These are phyloP conservation scores for Gambusia holbrooki DNA, from an alignment of 2,113 vertebrate species.

Conservation along the genomic window DNA sequence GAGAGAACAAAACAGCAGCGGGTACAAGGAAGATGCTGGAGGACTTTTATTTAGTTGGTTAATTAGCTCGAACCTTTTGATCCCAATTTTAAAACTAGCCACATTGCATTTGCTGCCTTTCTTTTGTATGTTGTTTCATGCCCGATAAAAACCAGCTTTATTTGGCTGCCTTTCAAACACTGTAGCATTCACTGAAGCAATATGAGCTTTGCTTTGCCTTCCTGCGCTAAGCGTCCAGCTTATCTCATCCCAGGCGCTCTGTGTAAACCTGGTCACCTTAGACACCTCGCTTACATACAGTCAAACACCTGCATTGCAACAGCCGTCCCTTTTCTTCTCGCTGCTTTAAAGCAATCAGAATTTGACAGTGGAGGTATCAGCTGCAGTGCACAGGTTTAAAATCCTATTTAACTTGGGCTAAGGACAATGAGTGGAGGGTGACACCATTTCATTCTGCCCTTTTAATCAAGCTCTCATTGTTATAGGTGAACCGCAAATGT, in stretches of 20 bases:
- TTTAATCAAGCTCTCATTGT: conserved; percentile 77
- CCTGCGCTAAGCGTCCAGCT: conserved; percentile 33
- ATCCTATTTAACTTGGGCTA: conserved; percentile 72
- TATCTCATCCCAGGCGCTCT: conserved; percentile 65
- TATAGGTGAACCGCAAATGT: conserved; percentile 68
- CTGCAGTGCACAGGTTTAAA: conserved; percentile 60
- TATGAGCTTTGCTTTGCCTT: conserved; percentile 36
- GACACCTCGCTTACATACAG: conserved; percentile 48
- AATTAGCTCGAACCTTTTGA: conserved; percentile 84
- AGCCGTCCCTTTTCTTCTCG: conserved; percentile 60
- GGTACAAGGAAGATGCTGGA: conserved; percentile 61
- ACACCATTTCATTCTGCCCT: conserved; percentile 71
- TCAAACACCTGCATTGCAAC: conserved; percentile 49
- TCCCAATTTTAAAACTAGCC: conserved; percentile 81
- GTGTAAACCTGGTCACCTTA: conserved; percentile 66
- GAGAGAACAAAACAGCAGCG: conserved; percentile 28
- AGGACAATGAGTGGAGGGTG: conserved; percentile 65
- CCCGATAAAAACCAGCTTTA: conserved; percentile 73
- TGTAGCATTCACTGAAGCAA: conserved; percentile 50
- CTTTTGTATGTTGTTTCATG: conserved; percentile 74
- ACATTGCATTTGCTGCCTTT: conserved; percentile 58
- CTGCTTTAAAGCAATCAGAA: conserved; percentile 62
- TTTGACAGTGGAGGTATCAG: conserved; percentile 68
- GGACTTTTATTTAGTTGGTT: conserved; percentile 81
- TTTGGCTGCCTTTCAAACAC: conserved; percentile 68